Conservation (phyloP, 2,797 vertebrate genomes). For the Orestias chungarensis region DNA sequence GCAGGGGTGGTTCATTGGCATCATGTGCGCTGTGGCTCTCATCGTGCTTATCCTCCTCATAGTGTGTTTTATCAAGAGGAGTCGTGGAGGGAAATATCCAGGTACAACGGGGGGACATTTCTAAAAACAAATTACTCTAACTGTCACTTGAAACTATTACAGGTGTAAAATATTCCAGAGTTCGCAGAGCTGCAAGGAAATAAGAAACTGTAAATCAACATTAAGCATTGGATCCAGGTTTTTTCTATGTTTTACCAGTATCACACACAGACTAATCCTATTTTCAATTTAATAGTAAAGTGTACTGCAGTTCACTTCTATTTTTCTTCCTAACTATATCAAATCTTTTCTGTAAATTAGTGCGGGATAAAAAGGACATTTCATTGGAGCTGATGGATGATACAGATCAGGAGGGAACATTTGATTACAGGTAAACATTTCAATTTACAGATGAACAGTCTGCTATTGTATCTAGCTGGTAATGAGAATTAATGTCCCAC, state of each 20-base stretch:
- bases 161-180: background rate
- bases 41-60: conserved; percentile 94
- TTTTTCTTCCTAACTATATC: background rate
- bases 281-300: background rate
- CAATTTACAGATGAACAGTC: background rate
- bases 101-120: conserved; percentile 71
- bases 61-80: conserved; percentile 98
- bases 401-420: conserved; percentile 93
- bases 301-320: background rate
- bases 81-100: conserved; percentile 95
- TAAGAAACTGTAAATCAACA: background rate
- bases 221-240: background rate
- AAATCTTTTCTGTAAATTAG: conserved; percentile 61
- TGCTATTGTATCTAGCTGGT: background rate
- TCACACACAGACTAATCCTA: background rate
- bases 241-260: background rate
- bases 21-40: conserved; percentile 98
- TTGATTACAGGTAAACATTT: conserved; percentile 90
- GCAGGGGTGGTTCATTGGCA: conserved; percentile 98
- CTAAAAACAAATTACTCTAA: background rate
- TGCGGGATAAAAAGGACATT: conserved; percentile 92
- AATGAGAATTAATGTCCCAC: background rate
- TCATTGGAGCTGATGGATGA: conserved; percentile 89
- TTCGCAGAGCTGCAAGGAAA: background rate
- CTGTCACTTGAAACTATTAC: background rate